Conservation (phyloP, 2,888 invertebrate genomes). For the Anthrax anthrax region DNA sequence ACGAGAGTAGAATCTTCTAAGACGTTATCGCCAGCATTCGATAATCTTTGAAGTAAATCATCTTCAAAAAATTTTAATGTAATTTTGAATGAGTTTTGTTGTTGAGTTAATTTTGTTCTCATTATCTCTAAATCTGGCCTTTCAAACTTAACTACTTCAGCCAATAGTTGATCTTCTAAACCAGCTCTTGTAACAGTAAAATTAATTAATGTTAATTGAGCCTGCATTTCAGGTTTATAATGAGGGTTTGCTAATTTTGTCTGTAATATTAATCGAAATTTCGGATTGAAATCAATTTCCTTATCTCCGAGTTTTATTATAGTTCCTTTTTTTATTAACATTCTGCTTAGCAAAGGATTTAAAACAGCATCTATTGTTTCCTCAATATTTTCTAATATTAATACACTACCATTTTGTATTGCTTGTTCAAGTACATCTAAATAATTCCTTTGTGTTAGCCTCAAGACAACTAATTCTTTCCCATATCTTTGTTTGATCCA, state of each 20-base stretch:
- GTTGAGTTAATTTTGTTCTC: constrained; percentile 71
- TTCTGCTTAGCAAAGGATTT: constrained; percentile 75
- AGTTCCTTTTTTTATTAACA: constrained; percentile 75
- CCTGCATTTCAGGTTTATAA: constrained; percentile 94
- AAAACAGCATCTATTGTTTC: constrained; percentile 82
- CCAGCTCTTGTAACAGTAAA: constrained; percentile 91
- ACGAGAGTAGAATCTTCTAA: constrained; percentile 81
- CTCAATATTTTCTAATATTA: constrained; percentile 79
- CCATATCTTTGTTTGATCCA: constrained; percentile 90
- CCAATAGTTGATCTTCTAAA: constrained; percentile 82
- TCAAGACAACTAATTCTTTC: constrained; percentile 51
- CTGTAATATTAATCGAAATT: constrained; percentile 73
- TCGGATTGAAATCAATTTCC: constrained; percentile 75
- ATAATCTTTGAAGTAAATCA: constrained; percentile 68
- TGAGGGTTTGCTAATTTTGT: constrained; percentile 92
- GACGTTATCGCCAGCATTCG: constrained; percentile 84
- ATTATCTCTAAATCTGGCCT: constrained; percentile 77
- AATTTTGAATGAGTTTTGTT: constrained; percentile 91
- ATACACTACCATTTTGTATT: constrained; percentile 56
- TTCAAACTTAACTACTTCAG: constrained; percentile 86
- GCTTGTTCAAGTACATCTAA: constrained; percentile 68
- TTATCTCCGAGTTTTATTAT: constrained; percentile 77
- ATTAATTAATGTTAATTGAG: constrained; percentile 88
- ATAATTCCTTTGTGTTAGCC: constrained; percentile 69
- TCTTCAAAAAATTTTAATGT: constrained; percentile 84